These are phyloP conservation scores for Bovichtus variegatus DNA, from an alignment of 2,797 vertebrate species.

Conservation along the genomic window DNA sequence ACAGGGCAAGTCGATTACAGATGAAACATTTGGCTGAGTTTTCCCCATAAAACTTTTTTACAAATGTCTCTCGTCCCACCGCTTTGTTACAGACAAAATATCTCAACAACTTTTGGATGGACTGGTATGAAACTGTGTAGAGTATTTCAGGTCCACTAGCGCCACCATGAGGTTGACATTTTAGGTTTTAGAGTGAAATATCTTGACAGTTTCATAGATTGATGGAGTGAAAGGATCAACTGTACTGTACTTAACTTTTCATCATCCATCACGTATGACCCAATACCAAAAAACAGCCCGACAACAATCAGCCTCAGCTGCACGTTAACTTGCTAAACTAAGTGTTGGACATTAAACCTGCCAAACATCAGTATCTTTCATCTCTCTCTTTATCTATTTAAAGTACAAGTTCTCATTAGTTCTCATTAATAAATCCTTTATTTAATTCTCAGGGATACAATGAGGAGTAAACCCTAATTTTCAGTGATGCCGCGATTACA, in stretches of 20 bases:
- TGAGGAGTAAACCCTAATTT: no score
- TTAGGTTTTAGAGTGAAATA: background rate
- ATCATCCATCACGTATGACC: background rate
- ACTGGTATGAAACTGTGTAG: background rate
- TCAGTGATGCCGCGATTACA: no score
- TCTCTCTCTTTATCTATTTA: no score
- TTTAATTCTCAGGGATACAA: no score
- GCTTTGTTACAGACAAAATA: background rate
- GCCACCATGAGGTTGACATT: background rate
- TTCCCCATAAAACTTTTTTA: background rate
- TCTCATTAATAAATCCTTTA: no score
- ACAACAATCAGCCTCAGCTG: fast-evolving
- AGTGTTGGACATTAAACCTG: background rate
- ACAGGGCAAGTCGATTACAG: background rate
- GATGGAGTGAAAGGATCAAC: background rate
- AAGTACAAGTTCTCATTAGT: no score
- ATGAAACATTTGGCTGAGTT: background rate
- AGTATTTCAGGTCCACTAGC: no score
- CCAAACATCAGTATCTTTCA: background rate
- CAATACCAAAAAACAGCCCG: background rate
- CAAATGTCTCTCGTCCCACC: background rate
- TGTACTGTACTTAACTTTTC: background rate
- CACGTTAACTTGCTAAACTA: background rate
- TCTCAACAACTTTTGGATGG: background rate
- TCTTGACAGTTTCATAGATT: background rate